Evolutionary conservation across 1,140 invertebrate genomes (phyloP), one percentile per base, ranked within the genome.

Genomic region (Holcopasites calliopsidis): DNA sequence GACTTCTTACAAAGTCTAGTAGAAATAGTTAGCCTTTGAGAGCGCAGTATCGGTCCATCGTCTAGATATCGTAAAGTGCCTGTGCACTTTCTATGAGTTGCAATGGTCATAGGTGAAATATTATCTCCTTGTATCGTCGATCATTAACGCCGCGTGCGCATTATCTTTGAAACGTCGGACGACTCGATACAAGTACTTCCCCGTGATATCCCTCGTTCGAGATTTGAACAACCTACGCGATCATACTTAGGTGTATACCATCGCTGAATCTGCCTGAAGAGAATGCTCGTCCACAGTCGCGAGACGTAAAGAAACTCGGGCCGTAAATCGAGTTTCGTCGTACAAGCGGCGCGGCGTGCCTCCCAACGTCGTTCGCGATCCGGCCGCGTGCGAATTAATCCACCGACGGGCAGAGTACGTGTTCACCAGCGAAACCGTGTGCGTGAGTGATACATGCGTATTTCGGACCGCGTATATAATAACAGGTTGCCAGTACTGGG

Each of bases 401-500:
- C 86, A 87, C 71, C 83, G 83, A 87, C 83, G 86, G 83, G 85
- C 81, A 82, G n/a, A n/a, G 79, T 72, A 69, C 65, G 57, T 72
- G 66, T 68, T 61, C 73, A 33, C 44, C 38, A 16, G 33, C 72
- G 66, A 64, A 65, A 62, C 50, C 78, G 68, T 83, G 54, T 80
- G 75, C 65, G 83, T 89, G 86, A 88, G 82, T 89, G 87, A 89
- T 89, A 90, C 89, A 89, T 83, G 87, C 85, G 84, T 85, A 86
- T 87, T 87, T 83, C 75, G 79, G 82, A 66, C 85, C 82, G 84
- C 86, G 83, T 85, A 80, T 88, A 87, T 91, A 91, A 91, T 91
- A 90, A 91, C 90, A 90, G 89, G 90, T 90, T 91, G 87, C 87
- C 87, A 89, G 74, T 79, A 77, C 78, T 10, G 71, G 76, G 80